These are phyloP conservation scores for Semibalanus balanoides DNA, from an alignment of 1,140 invertebrate species.

Conservation along the genomic window DNA sequence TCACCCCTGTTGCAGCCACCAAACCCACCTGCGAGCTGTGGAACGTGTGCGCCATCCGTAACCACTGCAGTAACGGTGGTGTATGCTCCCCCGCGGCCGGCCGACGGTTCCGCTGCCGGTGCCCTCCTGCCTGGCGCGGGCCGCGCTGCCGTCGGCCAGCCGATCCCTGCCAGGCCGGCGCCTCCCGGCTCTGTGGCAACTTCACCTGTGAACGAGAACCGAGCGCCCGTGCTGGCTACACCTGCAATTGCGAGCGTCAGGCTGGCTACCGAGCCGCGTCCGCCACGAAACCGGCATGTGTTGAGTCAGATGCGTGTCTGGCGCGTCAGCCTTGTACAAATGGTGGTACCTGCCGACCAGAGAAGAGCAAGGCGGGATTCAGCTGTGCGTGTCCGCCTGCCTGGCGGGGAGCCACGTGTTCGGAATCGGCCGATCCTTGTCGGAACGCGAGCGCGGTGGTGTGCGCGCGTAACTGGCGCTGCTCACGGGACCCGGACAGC, in stretches of 20 bases:
- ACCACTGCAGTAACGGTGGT: background rate
- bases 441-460: background rate
- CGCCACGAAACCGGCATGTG: background rate
- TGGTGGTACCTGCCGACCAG: background rate
- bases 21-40: background rate
- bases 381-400: background rate
- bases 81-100: background rate
- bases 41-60: background rate
- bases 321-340: background rate
- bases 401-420: background rate
- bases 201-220: background rate
- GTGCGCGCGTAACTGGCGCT: background rate
- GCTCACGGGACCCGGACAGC: background rate
- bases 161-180: background rate
- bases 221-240: background rate
- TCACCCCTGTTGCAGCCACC: background rate
- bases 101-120: background rate
- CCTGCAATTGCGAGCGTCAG: background rate
- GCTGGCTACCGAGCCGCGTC: background rate
- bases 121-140: background rate
- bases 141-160: background rate
- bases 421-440: background rate
- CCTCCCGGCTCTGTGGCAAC: background rate
- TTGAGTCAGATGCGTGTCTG: background rate
- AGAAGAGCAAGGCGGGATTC: background rate